phyloP scores from a whole-genome alignment of 2,113 vertebrate genomes.

The Campylomormyrus numenius region DNA sequence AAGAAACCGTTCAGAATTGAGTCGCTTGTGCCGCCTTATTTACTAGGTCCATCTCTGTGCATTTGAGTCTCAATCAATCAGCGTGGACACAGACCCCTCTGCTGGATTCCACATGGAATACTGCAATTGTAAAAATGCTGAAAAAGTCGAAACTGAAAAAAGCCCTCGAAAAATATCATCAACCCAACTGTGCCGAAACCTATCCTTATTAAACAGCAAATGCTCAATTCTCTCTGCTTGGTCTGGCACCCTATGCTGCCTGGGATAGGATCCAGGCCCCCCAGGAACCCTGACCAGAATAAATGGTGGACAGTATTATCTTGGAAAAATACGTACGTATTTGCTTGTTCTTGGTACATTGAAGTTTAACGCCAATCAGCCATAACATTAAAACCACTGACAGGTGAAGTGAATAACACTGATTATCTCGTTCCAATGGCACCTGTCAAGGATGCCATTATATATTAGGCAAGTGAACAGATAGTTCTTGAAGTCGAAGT shows the following conservation, averaged over 20 bases:
- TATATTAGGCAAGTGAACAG: neutral
- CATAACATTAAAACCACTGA: neutral
- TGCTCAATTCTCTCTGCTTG: neutral
- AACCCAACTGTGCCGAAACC: neutral
- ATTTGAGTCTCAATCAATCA: constrained; percentile 52
- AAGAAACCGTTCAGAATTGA: neutral
- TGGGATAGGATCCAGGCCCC: neutral
- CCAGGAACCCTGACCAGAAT: neutral
- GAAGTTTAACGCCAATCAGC: neutral
- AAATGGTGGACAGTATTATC: neutral
- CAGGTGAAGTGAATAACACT: neutral
- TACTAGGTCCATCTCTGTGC: constrained; percentile 27
- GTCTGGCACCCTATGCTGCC: neutral
- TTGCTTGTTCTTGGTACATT: neutral
- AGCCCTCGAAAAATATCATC: neutral
- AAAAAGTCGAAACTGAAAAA: neutral
- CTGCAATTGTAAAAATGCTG: constrained; percentile 14
- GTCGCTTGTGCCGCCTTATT: neutral
- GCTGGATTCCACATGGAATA: neutral
- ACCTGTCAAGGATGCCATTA: neutral
- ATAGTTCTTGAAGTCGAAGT: neutral
- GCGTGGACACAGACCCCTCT: neutral
- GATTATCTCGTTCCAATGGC: neutral
- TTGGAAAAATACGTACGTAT: neutral
- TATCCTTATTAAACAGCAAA: constrained; percentile 9